Evolutionary conservation across 1,140 invertebrate genomes (phyloP).

Genomic region (Sitophilus oryzae): DNA sequence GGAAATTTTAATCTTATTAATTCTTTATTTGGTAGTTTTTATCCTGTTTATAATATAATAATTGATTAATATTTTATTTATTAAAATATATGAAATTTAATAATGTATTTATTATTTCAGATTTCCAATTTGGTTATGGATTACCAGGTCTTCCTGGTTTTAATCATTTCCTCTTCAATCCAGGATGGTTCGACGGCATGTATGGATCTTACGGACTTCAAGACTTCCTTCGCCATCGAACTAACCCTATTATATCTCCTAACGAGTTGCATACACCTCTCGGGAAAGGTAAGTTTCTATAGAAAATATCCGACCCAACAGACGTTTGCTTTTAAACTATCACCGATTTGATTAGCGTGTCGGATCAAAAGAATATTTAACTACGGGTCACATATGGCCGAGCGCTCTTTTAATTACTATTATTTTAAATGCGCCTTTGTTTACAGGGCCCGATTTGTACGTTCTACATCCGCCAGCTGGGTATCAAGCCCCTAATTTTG

Average conservation of each 20-base stretch:
- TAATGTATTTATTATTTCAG: conserved; percentile 54
- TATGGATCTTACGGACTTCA: conserved; percentile 68
- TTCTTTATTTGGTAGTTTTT: no score
- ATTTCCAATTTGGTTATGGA: conserved; percentile 56
- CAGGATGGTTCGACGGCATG: conserved; percentile 68
- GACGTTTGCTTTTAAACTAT: conserved; percentile 20
- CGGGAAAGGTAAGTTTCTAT: conserved; percentile 52
- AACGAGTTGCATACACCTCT: conserved; percentile 42
- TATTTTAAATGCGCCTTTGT: conserved; percentile 20
- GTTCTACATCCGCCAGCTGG: conserved; percentile 46
- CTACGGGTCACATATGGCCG: conserved; percentile 19
- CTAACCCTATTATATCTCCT: conserved; percentile 44
- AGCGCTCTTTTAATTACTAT: conserved; percentile 18
- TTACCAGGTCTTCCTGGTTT: conserved; percentile 62
- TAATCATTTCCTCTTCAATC: conserved; percentile 64
- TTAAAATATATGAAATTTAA: no score
- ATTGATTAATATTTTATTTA: no score
- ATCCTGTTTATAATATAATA: no score
- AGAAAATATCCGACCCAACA: no score
- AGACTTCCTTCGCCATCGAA: conserved; percentile 55
- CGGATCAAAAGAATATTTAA: conserved; percentile 25
- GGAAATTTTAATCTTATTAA: no score
- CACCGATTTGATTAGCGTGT: conserved; percentile 18
- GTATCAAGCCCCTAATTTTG: conserved; percentile 34
- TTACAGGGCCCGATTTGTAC: conserved; percentile 39